phyloP scores from a whole-genome alignment of 2,797 vertebrate genomes.

The Picus viridis region DNA sequence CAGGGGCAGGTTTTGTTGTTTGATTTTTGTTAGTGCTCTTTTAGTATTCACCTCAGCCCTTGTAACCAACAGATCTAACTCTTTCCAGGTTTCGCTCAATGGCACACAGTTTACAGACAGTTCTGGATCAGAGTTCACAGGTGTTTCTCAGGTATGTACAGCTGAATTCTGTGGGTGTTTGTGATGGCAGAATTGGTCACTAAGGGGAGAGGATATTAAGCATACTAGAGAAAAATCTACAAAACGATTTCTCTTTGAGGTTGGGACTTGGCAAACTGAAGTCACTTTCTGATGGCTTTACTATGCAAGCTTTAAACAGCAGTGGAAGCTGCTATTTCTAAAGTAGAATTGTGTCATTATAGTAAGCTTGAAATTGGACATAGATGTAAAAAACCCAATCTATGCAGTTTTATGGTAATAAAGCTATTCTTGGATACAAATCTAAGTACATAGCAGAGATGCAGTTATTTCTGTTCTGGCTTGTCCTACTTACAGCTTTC shows the following conservation, averaged over 20 bases:
- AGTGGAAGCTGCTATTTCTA: not conserved
- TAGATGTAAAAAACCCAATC: not conserved
- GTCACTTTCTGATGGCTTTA: not conserved
- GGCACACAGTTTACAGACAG: constrained; percentile 90
- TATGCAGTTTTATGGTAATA: constrained; percentile 23
- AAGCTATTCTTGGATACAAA: constrained; percentile 54
- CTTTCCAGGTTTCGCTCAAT: constrained; percentile 86
- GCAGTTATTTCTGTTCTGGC: constrained; percentile 49
- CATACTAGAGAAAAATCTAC: not conserved
- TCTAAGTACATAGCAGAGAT: constrained; percentile 37
- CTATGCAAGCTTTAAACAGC: not conserved
- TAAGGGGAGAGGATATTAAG: not conserved
- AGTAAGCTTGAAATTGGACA: not conserved
- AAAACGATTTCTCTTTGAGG: not conserved
- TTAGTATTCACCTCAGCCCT: not conserved
- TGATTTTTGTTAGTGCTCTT: not conserved
- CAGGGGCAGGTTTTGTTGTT: not conserved
- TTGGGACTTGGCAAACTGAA: not conserved
- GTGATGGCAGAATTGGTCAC: not conserved
- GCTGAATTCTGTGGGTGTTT: not conserved
- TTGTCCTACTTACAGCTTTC: constrained; percentile 59
- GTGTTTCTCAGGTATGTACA: constrained; percentile 88
- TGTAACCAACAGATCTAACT: not conserved
- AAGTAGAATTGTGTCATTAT: not conserved
- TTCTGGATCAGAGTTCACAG: constrained; percentile 90